Evolutionary conservation across 2,888 invertebrate genomes (phyloP), one percentile per base, ranked within the genome.

Genomic region (Agriopis aurantiaria): DNA sequence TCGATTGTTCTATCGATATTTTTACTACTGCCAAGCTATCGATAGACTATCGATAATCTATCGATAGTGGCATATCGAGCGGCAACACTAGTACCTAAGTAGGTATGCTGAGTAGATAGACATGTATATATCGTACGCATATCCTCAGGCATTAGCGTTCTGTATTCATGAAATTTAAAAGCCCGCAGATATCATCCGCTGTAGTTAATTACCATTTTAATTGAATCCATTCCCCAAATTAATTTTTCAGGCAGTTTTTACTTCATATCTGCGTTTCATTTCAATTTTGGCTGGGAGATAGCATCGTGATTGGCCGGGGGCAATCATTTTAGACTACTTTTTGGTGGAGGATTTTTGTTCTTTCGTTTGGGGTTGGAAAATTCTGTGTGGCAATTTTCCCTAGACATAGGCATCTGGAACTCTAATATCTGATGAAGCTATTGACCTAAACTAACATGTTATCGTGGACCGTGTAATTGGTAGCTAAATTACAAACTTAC

Each of bases 191-290:
- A 82, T 80, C 75, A 82, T 76, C 76, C 75, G 69, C 69, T 67
- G 74, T 68, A 76, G 71, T 82, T 80, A 80, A 89, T 88, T 87
- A 85, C 76, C 85, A 88, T 88, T 85, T 86, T 85, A 88, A 89
- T 89, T 87, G 85, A 85, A 86, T 82, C 76, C 78, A 75, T 75
- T 76, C 63, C 40, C 62, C 48, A 77, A 83, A 83, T 80, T 77
- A 76, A 79, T 81, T 78, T 79, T 78, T 77, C 71, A 65, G 56
- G 1, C 61, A 62, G 45, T 70, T 66, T 66, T 60, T 56, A 55
- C 62, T 66, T 66, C 55, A 66, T 63, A 70, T 66, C 59, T 58
- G 66, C 45, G 65, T 70, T 65, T 56, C 61, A 65, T 69, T 69
- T 69, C 61, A 65, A 65, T 65, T 65, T 65, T 56, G 58, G 56